Conservation (phyloP, 2,113 vertebrate genomes). For the Aythya baeri region DNA sequence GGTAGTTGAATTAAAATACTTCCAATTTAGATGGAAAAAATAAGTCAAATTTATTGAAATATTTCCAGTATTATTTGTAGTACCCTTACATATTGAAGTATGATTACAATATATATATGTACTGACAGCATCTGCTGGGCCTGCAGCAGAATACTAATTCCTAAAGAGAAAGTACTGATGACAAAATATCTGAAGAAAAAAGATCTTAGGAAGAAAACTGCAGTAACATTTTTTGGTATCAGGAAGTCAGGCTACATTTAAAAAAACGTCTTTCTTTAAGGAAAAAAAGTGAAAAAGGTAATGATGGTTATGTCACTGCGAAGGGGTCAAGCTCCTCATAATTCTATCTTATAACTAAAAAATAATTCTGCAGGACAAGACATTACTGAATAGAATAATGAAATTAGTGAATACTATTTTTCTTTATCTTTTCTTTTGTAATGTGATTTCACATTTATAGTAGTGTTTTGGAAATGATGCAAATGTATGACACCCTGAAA, state of each 20-base stretch:
- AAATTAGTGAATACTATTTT: not conserved
- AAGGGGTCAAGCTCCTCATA: not conserved
- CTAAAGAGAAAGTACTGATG: not conserved
- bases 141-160: not conserved
- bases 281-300: not conserved
- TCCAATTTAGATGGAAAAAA: not conserved
- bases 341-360: not conserved
- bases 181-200: not conserved
- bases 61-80: not conserved
- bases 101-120: accelerated
- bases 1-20: not conserved
- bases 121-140: not conserved
- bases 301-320: not conserved
- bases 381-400: not conserved
- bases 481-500: not conserved
- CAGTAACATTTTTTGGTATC: not conserved
- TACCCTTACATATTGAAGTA: not conserved
- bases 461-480: not conserved
- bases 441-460: not conserved
- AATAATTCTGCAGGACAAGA: not conserved
- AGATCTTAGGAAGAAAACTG: not conserved
- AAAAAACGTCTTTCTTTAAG: not conserved
- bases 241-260: not conserved
- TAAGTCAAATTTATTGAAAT: not conserved
- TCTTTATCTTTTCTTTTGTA: not conserved